Base-by-base conservation (phyloP, 1,140 invertebrate genomes). In the Melitaea cinxia region DNA sequence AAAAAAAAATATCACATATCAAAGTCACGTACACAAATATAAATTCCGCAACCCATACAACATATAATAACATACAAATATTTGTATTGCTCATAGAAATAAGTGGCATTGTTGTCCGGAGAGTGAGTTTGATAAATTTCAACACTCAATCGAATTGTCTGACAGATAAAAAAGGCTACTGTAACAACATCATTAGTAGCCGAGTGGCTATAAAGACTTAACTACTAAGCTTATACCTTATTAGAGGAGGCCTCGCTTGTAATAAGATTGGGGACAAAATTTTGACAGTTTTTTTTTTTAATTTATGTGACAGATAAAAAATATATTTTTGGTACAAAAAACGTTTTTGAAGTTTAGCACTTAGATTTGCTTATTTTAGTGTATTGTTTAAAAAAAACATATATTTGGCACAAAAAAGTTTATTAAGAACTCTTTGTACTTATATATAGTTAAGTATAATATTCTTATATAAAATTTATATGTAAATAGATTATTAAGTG, bases 171-270 rank as follows among this genome's bases (percentile, higher is more conserved):
- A 76, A 77, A 77, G 39, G 84, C 84, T 87, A 85, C 83, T 61
- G 81, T 70, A 75, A 85, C 80, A 81, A 76, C 75, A 73, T 84
- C 77, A 82, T 85, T 85, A 86, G 75, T 64, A 55, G 56, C 56
- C n/a, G 37, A 56, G 49, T 28, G 60, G 65, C 66, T 72, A 67
- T 71, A 65, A 80, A 72, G 78, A 65, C 72, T 74, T 76, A 79
- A 69, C 68, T 69, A 73, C 50, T 82, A 78, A 80, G 73, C 74
- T 79, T 77, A 72, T 73, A 71, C 68, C 72, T 76, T 82, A 84
- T 82, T 83, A 73, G 70, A 65, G 73, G 75, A 71, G 73, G 33
- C 74, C 54, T 73, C 60, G 21, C 1, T 7, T 12, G 1, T 2
- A 3, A n/a, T 4, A 12, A 3, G 9, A 47, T 0, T 5, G 9